Evolutionary conservation across 92 coral and sea anemone species (phyloP).

Genomic region (Ricordea florida): DNA sequence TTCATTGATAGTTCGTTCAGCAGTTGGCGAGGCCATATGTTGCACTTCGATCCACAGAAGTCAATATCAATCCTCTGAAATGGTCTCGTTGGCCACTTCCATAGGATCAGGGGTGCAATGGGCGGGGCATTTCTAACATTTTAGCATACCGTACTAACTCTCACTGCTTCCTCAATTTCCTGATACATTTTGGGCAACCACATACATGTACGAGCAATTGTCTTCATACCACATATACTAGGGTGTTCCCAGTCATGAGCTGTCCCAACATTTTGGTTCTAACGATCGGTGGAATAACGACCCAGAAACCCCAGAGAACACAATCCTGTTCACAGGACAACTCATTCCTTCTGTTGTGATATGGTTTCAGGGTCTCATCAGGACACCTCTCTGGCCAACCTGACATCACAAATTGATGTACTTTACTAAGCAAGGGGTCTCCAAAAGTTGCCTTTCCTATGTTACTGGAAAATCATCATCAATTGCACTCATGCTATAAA

Average conservation of each 20-base stretch:
- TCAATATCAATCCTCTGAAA: too few species aligned
- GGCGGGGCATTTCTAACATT: too few species aligned
- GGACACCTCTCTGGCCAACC: constrained; percentile 53
- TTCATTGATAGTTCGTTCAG: too few species aligned
- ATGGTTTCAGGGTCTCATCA: constrained; percentile 27
- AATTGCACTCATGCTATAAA: constrained; percentile 5
- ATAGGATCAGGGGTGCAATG: too few species aligned
- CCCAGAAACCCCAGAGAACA: constrained; percentile 49
- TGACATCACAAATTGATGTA: constrained; percentile 12
- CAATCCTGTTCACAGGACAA: constrained; percentile 36
- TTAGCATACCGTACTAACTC: too few species aligned
- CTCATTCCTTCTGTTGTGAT: constrained; percentile 38
- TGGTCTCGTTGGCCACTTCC: too few species aligned
- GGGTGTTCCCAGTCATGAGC: constrained; percentile 48
- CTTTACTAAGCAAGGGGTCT: constrained; percentile 47
- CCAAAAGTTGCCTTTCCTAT: constrained; percentile 38
- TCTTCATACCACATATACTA: constrained; percentile 58
- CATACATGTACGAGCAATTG: constrained; percentile 52
- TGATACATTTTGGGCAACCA: constrained; percentile 64
- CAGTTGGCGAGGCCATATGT: too few species aligned
- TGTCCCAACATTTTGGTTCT: constrained; percentile 25
- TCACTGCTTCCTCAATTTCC: constrained; percentile 26
- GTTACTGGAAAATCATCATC: constrained; percentile 29
- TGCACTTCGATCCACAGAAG: too few species aligned
- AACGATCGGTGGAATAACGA: constrained; percentile 26